Conservation (phyloP, 2,113 vertebrate genomes). For the Rhabdornis inornatus region DNA sequence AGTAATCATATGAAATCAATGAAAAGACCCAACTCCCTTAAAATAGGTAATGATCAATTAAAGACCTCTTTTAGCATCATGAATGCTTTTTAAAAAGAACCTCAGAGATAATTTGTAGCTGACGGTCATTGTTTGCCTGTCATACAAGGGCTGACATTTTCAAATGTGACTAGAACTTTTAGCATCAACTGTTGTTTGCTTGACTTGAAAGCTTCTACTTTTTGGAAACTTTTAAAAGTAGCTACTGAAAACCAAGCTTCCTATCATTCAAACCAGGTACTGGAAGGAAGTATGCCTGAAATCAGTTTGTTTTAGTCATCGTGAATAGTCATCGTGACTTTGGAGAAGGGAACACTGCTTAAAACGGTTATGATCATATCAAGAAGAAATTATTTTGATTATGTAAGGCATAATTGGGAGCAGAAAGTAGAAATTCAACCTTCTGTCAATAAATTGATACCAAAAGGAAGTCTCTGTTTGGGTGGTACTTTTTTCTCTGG, state of each 20-base stretch:
- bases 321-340: not conserved
- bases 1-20: not conserved
- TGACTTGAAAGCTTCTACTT: not conserved
- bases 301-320: not conserved
- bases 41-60: not conserved
- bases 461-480: not conserved
- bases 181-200: not conserved
- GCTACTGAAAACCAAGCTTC: not conserved
- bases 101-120: not conserved
- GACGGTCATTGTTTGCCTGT: not conserved
- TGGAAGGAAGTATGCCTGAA: not conserved
- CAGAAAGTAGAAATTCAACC: not conserved
- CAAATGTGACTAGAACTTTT: not conserved
- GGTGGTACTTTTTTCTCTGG: not conserved
- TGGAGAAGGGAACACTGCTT: not conserved
- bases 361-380: not conserved
- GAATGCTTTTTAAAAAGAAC: not conserved
- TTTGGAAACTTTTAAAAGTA: not conserved
- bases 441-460: not conserved
- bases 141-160: not conserved
- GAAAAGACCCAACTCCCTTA: not conserved
- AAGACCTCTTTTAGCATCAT: not conserved
- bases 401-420: not conserved
- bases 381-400: not conserved
- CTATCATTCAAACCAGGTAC: not conserved